Conservation (phyloP, 2,113 vertebrate species). For the Cyanocitta stelleri region DNA sequence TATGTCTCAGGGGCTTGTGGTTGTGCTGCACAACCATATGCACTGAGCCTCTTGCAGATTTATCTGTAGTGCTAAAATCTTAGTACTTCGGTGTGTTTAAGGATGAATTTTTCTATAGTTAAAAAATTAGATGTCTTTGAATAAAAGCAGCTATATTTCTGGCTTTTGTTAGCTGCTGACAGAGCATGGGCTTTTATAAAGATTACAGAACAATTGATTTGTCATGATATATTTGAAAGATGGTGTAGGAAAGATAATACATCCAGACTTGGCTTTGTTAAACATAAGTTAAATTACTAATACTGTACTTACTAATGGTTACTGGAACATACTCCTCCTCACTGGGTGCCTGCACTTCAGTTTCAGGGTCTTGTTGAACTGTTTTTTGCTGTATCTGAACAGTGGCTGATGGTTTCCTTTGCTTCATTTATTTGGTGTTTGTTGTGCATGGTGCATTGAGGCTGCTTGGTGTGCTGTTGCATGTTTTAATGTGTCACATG, state of each 20-base stretch:
- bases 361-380: not conserved
- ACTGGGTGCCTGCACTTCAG: not conserved
- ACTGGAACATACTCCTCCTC: not conserved
- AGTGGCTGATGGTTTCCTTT: not conserved
- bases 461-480: not conserved
- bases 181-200: not conserved
- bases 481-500: not conserved
- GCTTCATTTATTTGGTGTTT: not conserved
- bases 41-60: not conserved
- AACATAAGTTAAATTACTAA: not conserved
- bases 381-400: not conserved
- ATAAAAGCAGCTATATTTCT: not conserved
- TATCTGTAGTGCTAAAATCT: not conserved
- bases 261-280: not conserved
- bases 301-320: not conserved
- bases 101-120: not conserved
- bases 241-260: not conserved
- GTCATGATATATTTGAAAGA: not conserved
- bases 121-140: not conserved
- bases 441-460: not conserved
- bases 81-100: not conserved
- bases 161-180: not conserved
- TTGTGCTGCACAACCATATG: not conserved
- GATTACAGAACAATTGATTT: not conserved
- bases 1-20: not conserved